phyloP scores from a whole-genome alignment of 2,113 vertebrate species.

The Eonycteris spelaea region DNA sequence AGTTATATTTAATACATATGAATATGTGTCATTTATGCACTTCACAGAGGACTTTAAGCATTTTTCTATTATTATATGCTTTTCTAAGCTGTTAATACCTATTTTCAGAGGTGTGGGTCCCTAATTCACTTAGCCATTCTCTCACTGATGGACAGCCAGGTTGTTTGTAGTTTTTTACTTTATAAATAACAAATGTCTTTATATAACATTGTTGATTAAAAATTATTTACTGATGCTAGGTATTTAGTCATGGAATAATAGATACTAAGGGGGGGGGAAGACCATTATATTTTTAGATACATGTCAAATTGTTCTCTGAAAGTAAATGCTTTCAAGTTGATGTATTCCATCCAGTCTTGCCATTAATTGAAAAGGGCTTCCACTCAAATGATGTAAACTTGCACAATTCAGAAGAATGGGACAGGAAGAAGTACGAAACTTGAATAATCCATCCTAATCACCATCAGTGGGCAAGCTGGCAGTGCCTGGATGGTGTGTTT shows the following conservation, averaged over 20 bases:
- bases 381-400: not conserved
- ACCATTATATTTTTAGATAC: not conserved
- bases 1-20: not conserved
- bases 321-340: not conserved
- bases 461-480: fast-evolving
- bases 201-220: slow-evolving; percentile 28
- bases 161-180: not conserved
- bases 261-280: not conserved
- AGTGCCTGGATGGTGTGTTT: not conserved
- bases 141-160: not conserved
- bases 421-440: not conserved
- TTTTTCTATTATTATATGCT: not conserved
- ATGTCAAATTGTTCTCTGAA: not conserved
- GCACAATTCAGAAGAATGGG: not conserved
- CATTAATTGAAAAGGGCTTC: not conserved
- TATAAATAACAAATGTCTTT: slow-evolving; percentile 22
- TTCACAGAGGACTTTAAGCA: not conserved
- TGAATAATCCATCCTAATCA: no score
- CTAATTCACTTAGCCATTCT: not conserved
- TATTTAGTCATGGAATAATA: not conserved
- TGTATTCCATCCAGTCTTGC: not conserved
- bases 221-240: not conserved
- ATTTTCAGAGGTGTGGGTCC: not conserved
- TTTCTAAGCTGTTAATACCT: not conserved
- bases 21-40: not conserved